Evolutionary conservation across 2,797 vertebrate species (phyloP).

Genomic region (Limnodromus scolopaceus): DNA sequence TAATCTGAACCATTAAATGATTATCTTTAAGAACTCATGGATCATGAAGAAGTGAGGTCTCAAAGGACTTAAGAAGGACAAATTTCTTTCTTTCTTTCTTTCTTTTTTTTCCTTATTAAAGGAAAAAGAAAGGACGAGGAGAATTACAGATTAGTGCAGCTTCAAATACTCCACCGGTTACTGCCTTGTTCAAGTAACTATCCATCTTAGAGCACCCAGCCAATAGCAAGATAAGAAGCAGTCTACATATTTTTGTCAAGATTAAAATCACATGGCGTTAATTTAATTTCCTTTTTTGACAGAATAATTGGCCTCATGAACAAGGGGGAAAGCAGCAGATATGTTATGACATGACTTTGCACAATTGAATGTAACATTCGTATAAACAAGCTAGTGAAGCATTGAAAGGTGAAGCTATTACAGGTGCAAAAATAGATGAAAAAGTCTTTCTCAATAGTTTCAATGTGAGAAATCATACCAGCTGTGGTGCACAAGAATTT

Average conservation of each 20-base stretch:
- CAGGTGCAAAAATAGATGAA: not conserved
- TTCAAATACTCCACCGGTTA: not conserved
- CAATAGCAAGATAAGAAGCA: not conserved
- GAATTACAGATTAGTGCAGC: not conserved
- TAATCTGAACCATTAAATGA: constrained; percentile 18
- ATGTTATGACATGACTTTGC: not conserved
- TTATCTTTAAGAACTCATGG: constrained; percentile 6
- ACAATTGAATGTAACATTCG: not conserved
- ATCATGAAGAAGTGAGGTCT: constrained; percentile 13
- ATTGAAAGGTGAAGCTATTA: not conserved
- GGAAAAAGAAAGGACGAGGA: not conserved
- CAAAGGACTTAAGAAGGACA: constrained; percentile 7
- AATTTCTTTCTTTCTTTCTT: not conserved
- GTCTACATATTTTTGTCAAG: not conserved
- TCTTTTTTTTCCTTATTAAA: not conserved
- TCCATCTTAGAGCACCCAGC: not conserved
- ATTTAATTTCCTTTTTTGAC: constrained; percentile 28
- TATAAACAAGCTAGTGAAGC: not conserved
- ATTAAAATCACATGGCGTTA: not conserved
- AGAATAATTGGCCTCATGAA: not conserved
- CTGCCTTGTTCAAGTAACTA: not conserved
- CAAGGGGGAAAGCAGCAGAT: not conserved
- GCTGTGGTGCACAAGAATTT: not conserved
- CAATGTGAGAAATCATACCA: not conserved
- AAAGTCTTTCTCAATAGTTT: not conserved